Conservation (phyloP, 2,113 vertebrate genomes). For the Salvelinus alpinus region DNA sequence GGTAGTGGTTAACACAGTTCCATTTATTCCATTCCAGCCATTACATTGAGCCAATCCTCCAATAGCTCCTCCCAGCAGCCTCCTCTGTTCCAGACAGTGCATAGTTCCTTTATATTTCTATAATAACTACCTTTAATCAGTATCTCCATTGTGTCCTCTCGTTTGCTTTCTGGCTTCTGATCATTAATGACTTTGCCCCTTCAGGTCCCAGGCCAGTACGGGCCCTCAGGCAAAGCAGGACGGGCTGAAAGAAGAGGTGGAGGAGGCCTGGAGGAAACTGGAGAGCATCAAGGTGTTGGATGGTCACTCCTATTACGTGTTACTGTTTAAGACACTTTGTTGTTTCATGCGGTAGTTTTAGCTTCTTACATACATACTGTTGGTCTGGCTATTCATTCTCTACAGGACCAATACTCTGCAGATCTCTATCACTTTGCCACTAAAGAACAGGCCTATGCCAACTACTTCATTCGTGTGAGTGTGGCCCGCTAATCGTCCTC, state of each 20-base stretch:
- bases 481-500: not conserved
- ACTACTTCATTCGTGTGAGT: slow-evolving; percentile 90
- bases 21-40: too few species aligned
- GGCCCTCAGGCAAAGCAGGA: slow-evolving; percentile 85
- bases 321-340: not conserved
- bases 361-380: not conserved
- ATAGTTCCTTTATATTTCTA: not conserved
- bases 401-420: slow-evolving; percentile 93
- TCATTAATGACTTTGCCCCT: not conserved
- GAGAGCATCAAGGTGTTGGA: slow-evolving; percentile 86
- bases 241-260: slow-evolving; percentile 88
- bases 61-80: too few species aligned
- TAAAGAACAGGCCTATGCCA: slow-evolving; percentile 90
- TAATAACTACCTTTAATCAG: not conserved
- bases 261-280: slow-evolving; percentile 89
- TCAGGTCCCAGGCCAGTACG: slow-evolving; percentile 70
- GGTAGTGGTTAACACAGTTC: slow-evolving; percentile 45
- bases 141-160: not conserved
- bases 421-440: slow-evolving; percentile 94
- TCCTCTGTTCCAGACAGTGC: slow-evolving; percentile 47
- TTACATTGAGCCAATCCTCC: too few species aligned
- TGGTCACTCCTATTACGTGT: slow-evolving; percentile 44
- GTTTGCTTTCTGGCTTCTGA: too few species aligned
- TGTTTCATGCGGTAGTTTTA: not conserved
- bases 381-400: slow-evolving; percentile 5